These are phyloP conservation scores for Meriones psammophilus DNA, from an alignment of 2,797 vertebrate species.

Conservation along the genomic window DNA sequence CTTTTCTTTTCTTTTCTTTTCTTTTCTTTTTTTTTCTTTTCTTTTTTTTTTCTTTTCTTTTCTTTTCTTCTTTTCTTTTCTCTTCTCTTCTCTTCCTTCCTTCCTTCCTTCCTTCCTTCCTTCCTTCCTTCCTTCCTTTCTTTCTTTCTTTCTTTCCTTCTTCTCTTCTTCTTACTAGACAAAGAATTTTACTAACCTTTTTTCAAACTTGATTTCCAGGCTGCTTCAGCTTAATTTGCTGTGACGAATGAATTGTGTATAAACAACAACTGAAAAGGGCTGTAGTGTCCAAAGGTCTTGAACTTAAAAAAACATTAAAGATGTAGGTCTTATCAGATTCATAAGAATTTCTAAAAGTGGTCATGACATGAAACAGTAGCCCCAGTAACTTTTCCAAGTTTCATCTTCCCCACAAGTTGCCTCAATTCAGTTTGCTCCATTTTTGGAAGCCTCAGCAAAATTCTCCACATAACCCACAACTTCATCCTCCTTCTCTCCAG, in stretches of 20 bases:
- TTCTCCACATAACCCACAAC: not conserved
- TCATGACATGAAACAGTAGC: not conserved
- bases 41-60: too few species aligned
- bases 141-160: not conserved
- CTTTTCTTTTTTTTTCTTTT: too few species aligned
- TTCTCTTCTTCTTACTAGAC: not conserved
- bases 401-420: not conserved
- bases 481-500: not conserved
- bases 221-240: not conserved
- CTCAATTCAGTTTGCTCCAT: too few species aligned
- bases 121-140: not conserved
- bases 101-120: too few species aligned
- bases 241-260: not conserved
- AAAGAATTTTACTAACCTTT: not conserved
- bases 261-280: not conserved
- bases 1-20: not conserved
- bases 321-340: not conserved
- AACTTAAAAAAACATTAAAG: not conserved
- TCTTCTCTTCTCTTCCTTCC: too few species aligned
- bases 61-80: too few species aligned
- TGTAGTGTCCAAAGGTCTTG: not conserved
- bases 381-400: not conserved
- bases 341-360: not conserved
- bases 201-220: not conserved
- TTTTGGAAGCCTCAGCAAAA: not conserved